Base-by-base conservation (phyloP, 1,140 invertebrate genomes). In the Oedothorax gibbosus region DNA sequence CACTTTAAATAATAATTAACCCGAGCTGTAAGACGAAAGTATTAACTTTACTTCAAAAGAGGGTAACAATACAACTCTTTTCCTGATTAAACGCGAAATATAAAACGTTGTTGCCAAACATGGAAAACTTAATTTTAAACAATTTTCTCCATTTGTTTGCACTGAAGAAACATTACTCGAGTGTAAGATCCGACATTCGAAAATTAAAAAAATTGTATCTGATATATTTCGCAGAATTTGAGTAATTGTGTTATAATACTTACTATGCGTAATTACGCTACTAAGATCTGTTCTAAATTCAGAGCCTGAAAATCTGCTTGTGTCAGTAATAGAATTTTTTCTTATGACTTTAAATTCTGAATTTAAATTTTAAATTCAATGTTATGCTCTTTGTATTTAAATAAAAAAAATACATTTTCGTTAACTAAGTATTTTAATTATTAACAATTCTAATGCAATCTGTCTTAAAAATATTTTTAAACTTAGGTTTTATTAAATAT, bases 191-290 rank as follows among this genome's bases (percentile, higher is more conserved):
- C 21, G 21, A 75, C 72, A 50, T 51, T 75, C 72, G 54, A 75
- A 75, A 56, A 57, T 75, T 75, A 75, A 75, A 75, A 75, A 75
- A 51, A 35, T 49, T 71, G 69, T 51, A 53, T 49, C 69, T 71
- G 69, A 75, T 57, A 75, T 57, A 75, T 57, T 75, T 51, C 51
- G 53, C 53, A 7, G 21, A 57, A 15, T 35, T 50, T 75, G 20
- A 15, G 54, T 21, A 35, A 75, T n/a, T n/a, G n/a, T n/a, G n/a
- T n/a, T n/a, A n/a, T n/a, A n/a, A n/a, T n/a, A 18, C 53, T n/a
- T 20, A 75, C 11, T 12, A 60, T 15, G 72, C 56, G 20, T 75
- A 75, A 75, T 75, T 75, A 50, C 68, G 35, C 12, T 18, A 71
- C 50, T 8, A 20, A 20, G 21, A 57, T 35, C 35, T 35, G 35